These are phyloP conservation scores for Chaetophractus vellerosus DNA, from an alignment of 2,797 vertebrate species.

Conservation along the genomic window DNA sequence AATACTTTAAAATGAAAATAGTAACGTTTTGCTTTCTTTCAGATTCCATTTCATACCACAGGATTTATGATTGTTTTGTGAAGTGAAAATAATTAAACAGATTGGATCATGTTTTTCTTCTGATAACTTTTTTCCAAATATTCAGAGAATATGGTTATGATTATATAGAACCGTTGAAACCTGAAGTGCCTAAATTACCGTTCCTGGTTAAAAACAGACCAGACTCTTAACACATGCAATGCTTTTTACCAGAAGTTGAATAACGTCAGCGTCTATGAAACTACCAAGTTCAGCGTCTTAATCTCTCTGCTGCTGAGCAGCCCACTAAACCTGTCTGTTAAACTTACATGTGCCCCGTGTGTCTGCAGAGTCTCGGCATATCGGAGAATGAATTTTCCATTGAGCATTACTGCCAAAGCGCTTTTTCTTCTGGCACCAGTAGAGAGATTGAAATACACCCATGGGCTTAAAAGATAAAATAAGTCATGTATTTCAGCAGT, in stretches of 20 bases:
- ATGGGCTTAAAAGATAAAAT: constrained; percentile 68
- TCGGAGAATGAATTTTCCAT: constrained; percentile 28
- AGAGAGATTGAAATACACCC: constrained; percentile 50
- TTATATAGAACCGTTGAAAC: not conserved
- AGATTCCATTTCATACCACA: not conserved
- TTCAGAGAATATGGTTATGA: not conserved
- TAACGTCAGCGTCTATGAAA: constrained; percentile 75
- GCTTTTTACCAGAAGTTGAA: constrained; percentile 66
- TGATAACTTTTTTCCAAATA: not conserved
- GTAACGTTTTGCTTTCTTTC: not conserved
- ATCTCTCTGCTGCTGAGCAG: constrained; percentile 42
- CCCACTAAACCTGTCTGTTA: constrained; percentile 67
- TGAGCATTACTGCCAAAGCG: constrained; percentile 39
- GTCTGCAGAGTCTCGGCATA: constrained; percentile 6
- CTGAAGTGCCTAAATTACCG: not conserved
- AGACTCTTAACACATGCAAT: constrained; percentile 47
- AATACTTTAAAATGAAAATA: not conserved
- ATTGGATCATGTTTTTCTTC: constrained; percentile 20
- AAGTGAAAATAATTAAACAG: not conserved
- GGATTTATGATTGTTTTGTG: not conserved
- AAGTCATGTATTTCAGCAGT: not conserved
- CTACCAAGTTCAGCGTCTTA: constrained; percentile 60
- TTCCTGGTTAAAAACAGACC: not conserved
- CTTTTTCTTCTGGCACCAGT: constrained; percentile 60
- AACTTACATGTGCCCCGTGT: not conserved